These are phyloP conservation scores for Plagiodera versicolora DNA, from an alignment of 2,888 invertebrate species.

Conservation along the genomic window DNA sequence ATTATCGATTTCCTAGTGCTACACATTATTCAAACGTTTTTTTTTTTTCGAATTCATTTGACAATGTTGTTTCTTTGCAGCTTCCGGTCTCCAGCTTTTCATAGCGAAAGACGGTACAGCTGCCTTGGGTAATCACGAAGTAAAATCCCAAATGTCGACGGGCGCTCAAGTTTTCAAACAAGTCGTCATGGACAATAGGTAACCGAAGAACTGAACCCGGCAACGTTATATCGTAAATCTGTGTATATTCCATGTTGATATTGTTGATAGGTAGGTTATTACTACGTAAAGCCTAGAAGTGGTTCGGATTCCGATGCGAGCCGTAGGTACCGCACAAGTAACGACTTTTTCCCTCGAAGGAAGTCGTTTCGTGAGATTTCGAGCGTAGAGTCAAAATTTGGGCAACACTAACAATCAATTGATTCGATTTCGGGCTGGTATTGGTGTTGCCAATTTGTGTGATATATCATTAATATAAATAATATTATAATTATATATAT, in stretches of 20 bases:
- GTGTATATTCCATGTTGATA: conserved; percentile 29
- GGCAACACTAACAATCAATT: too few relatives aligned
- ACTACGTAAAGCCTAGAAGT: too few relatives aligned
- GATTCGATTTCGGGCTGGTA: conserved; percentile 1
- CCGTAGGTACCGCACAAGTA: too few relatives aligned
- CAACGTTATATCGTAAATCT: background rate
- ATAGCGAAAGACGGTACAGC: conserved; percentile 90
- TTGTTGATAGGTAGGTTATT: conserved; percentile 25
- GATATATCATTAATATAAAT: conserved; percentile 45
- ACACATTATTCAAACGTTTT: background rate
- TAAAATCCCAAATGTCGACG: conserved; percentile 75
- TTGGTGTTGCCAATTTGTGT: conserved; percentile 52
- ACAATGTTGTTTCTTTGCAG: conserved; percentile 56
- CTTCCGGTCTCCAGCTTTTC: conserved; percentile 86
- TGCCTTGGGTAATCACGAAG: conserved; percentile 80
- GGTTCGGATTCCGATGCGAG: background rate
- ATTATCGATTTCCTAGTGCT: too few relatives aligned
- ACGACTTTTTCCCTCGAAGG: too few relatives aligned
- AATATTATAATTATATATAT: too few relatives aligned
- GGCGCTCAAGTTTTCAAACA: conserved; percentile 68
- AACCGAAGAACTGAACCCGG: conserved; percentile 45
- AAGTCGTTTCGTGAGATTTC: too few relatives aligned
- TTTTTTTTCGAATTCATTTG: background rate
- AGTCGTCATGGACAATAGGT: conserved; percentile 78
- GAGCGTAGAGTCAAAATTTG: too few relatives aligned